Base-by-base conservation (phyloP, 2,888 invertebrate species). In the Aleiodes testaceus region DNA sequence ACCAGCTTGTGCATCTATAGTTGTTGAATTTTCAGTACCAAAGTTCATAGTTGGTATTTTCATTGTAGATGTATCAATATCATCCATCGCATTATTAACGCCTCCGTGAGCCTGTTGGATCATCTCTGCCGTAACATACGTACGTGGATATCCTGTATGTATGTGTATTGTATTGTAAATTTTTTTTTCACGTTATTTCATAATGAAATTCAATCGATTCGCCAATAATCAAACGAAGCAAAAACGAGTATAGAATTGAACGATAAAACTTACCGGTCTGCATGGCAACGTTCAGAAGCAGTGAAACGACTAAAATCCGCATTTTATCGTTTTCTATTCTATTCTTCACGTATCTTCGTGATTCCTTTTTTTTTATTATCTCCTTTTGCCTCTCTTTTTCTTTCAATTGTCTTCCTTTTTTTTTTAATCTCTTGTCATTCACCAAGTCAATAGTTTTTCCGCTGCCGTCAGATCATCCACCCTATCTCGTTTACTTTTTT, bases 1-100 rank as follows among this genome's bases (percentile, higher is more conserved):
- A 14, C 95, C 95, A 53, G 93, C 94, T 88, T 96, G 95, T 79
- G 95, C 94, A 75, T 93, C 93, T 85, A 96, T 91, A 55, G 92
- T 88, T 0, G 94, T 94, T 75, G 93, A 94, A 86, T 96, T 96
- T 83, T 94, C 93, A 4, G 95, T 95, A 65, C 92, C 93, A 84
- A 96, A 96, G 86, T 92, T 93, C 88, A 94, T 93, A 12, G 12
- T 63, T 83, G 93, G 93, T 69, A 92, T 88, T 42, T 59, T 63
- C 12, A 63, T 67, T 3, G 85, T 82, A 64, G 84, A 83, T 73
- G 85, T 78, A 73, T 86, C 84, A 77, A 84, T 80, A 63, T 79
- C 78, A 78, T 81, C 81, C 77, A 82, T 45, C n/a, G 22, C 79
- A 72, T 80, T 79, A 79, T 86, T 86, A 79, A 78, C 80, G 76